A percentile compares a stretch with the other conserved stretches of the same genome.
Conservation (phyloP, 1,140 invertebrate genomes). For the Eufriesea mexicana region DNA sequence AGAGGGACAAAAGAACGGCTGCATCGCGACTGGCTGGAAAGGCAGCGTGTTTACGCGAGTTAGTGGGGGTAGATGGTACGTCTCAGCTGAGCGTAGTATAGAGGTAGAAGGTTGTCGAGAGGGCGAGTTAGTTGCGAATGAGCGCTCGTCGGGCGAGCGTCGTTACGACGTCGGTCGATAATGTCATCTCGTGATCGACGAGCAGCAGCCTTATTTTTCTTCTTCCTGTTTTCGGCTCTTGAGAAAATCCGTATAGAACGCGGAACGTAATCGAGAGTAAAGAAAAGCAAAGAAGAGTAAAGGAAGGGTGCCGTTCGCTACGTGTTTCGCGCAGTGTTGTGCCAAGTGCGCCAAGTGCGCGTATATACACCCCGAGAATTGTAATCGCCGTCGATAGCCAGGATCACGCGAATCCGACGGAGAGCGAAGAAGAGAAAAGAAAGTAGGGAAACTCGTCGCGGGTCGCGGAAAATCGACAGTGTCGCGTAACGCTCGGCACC, state of each 20-base stretch:
- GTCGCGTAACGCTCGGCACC: too few relatives aligned
- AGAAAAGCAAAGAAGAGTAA: too few relatives aligned
- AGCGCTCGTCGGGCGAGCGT: slow-evolving; percentile 79
- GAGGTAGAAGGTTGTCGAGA: slow-evolving; percentile 65
- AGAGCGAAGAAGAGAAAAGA: too few relatives aligned
- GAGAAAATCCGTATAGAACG: not conserved
- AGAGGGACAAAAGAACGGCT: slow-evolving; percentile 53
- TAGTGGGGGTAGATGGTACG: slow-evolving; percentile 56
- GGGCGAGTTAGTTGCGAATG: slow-evolving; percentile 79
- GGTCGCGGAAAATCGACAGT: too few relatives aligned
- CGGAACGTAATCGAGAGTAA: not conserved
- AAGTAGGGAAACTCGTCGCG: too few relatives aligned
- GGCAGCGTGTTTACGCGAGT: slow-evolving; percentile 43
- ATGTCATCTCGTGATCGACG: slow-evolving; percentile 71
- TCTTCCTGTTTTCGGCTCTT: not conserved
- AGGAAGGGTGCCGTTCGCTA: too few relatives aligned
- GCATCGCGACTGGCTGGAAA: slow-evolving; percentile 61
- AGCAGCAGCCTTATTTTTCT: slow-evolving; percentile 40
- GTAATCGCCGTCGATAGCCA: too few relatives aligned
- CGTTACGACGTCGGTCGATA: slow-evolving; percentile 62
- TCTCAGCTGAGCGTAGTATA: slow-evolving; percentile 79
- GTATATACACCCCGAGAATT: too few relatives aligned
- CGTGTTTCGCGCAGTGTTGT: not conserved
- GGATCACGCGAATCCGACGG: too few relatives aligned
- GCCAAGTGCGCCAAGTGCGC: not conserved